Percentiles rank a stretch among this genome's conserved stretches.
These are phyloP conservation scores for Diaperis boleti DNA, from an alignment of 2,888 invertebrate genomes.

Conservation along the genomic window DNA sequence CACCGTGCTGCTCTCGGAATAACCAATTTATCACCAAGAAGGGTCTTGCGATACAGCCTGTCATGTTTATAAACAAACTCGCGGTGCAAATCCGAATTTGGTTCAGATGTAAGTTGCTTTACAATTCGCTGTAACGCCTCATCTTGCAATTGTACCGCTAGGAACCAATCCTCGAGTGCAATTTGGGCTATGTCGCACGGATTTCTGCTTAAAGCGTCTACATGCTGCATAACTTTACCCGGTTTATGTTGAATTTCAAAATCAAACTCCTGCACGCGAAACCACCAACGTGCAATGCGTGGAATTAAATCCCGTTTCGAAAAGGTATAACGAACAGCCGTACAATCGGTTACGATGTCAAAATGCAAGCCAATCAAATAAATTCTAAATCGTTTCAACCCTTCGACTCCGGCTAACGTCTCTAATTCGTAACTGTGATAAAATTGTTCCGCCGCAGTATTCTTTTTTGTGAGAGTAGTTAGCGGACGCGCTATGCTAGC, in stretches of 20 bases:
- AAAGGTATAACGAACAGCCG: slow-evolving; percentile 29
- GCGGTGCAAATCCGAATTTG: not conserved
- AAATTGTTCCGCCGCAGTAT: not conserved
- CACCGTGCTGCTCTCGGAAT: slow-evolving; percentile 51
- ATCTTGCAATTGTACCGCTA: slow-evolving; percentile 48
- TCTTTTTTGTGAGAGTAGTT: not conserved
- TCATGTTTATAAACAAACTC: slow-evolving; percentile 3
- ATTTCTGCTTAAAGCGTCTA: slow-evolving; percentile 48
- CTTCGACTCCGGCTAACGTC: not conserved
- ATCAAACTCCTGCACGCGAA: slow-evolving; percentile 51
- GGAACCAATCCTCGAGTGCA: slow-evolving; percentile 47
- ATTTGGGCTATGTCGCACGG: slow-evolving; percentile 5
- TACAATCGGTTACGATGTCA: slow-evolving; percentile 39
- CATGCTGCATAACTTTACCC: slow-evolving; percentile 52
- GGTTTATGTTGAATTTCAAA: slow-evolving; percentile 51
- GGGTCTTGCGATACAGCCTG: slow-evolving; percentile 26
- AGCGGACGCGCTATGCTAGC: slow-evolving; percentile 2
- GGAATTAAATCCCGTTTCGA: slow-evolving; percentile 40
- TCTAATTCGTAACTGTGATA: slow-evolving; percentile 1
- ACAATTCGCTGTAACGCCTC: slow-evolving; percentile 35
- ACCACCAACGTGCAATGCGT: slow-evolving; percentile 52
- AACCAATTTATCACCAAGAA: slow-evolving; percentile 48
- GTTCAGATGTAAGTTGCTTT: not conserved
- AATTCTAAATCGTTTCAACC: not conserved
- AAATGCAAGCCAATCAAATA: slow-evolving; percentile 15